Evolutionary conservation across 2,113 vertebrate genomes (phyloP), one percentile per base, ranked within the genome.

Genomic region (Danionella cerebrum): DNA sequence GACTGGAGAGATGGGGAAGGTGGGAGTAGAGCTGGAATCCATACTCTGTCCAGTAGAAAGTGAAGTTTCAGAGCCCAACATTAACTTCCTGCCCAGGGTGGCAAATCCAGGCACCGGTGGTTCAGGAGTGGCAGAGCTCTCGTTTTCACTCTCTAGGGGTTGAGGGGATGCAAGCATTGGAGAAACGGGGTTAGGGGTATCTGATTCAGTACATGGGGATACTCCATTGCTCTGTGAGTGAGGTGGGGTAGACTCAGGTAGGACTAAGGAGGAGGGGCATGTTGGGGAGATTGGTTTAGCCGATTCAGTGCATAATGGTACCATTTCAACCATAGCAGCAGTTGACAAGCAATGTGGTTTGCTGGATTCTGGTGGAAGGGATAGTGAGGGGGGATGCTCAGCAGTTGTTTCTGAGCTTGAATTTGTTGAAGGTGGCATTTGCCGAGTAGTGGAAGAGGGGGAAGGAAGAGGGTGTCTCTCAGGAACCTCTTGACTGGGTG

Each of bases 1-100:
- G 52, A 75, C 45, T 4, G 78, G 76, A 36, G 82, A 76, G 70
- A 84, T 36, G 14, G 86, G 84, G 66, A 89, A 89, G 39, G 85
- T 85, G 38, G 88, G 85, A 3, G 83, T 86, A 0, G 73, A 75
- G 54, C 73, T 51, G 14, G 83, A 77, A 58, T 84, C 79, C 14
- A 57, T 55, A 6, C 25, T 42, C 27, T 77, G 76, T 7, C 60
- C 73, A 29, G 62, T 6, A n/a, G 75, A 52, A 83, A 67, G 2
- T 44, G 74, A 44, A 50, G 65, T n/a, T 71, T 75, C 1, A 77
- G 76, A 9, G 1, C 78, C 76, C 69, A 88, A 45, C 87, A 88
- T 87, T 47, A 90, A 66, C 72, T 79, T 86, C 66, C 89, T 81
- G 6, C 87, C 79, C 68, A 89, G 58, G 2, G 89, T 90, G 60